Base-by-base conservation (phyloP, 2,797 vertebrate genomes). In the Poeciliopsis paucimaculata region DNA sequence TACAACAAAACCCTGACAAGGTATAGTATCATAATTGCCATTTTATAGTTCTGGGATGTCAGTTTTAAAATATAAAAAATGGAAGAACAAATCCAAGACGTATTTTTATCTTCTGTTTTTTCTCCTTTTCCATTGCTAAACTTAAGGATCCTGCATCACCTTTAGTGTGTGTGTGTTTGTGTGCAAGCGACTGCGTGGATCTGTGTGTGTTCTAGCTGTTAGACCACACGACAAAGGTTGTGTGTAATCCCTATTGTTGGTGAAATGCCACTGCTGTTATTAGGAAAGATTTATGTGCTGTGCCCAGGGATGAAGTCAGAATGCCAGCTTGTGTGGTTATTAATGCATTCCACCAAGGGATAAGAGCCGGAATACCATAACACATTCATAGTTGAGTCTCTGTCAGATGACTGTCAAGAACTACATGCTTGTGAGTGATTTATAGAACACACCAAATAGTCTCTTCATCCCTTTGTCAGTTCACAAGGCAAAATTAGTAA, bases 211-310 rank as follows among this genome's bases (percentile, higher is more conserved):
- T 86, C 88, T 88, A 86, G 79, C 87, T 91, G 82, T 82, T 86
- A 87, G 83, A 85, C 89, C 92, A 92, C 89, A 91, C 83, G 77
- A 92, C 87, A 89, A 87, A 91, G 91, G 90, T 93, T 95, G 87
- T 93, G 93, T 93, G 93, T 95, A 93, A 94, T 94, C 91, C 90
- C 91, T 88, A 93, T 94, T 95, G 91, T 94, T 93, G 90, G 94
- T 93, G 91, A 95, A 95, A 95, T 93, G 92, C 92, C 92, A 93
- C 86, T 41, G 84, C 91, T 93, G 93, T 95, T 94, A 94, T 94
- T 94, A 92, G 91, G 83, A 89, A 93, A 94, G 94, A 95, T 95
- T 94, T 94, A 94, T 94, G 87, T 90, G 84, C 89, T 90, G 88
- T 90, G 87, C 89, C 92, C 87, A 91, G 89, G 93, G 92, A 93